These are phyloP conservation scores for Gallirallus australis DNA, from an alignment of 2,797 vertebrate genomes.

Conservation along the genomic window DNA sequence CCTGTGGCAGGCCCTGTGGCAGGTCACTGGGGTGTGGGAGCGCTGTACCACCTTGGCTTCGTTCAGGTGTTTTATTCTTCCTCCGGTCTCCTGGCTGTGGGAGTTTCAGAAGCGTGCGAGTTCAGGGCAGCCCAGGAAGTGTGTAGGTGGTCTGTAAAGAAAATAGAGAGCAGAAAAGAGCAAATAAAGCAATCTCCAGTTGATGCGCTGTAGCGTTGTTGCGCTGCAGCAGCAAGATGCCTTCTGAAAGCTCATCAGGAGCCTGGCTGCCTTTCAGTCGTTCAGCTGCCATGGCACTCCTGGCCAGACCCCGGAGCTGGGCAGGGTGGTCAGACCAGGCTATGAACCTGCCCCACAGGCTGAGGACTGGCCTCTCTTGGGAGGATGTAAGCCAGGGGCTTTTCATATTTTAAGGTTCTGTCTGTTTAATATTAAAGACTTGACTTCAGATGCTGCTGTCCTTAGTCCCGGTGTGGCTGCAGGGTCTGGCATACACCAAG, in stretches of 20 bases:
- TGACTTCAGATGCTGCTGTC: not conserved
- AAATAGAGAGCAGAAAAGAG: not conserved
- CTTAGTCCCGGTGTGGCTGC: not conserved
- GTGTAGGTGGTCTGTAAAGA: not conserved
- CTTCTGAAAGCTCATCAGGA: not conserved
- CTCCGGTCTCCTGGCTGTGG: not conserved
- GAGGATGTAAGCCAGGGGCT: not conserved
- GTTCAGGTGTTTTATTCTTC: not conserved
- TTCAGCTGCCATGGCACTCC: no score
- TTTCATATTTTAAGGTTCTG: not conserved
- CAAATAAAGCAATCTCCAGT: not conserved
- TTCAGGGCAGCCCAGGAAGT: not conserved
- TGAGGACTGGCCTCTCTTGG: not conserved
- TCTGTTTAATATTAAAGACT: not conserved
- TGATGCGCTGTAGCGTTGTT: not conserved
- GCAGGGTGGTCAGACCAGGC: no score
- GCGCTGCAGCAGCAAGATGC: not conserved
- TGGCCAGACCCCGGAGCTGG: no score
- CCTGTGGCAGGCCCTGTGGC: no score
- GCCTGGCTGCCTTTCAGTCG: not conserved
- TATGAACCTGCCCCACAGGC: not conserved
- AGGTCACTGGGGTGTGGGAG: not conserved
- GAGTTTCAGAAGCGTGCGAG: not conserved
- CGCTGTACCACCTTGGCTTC: not conserved
- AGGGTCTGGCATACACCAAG: not conserved